phyloP scores from a whole-genome alignment of 2,888 invertebrate genomes.

The Patella depressa region DNA sequence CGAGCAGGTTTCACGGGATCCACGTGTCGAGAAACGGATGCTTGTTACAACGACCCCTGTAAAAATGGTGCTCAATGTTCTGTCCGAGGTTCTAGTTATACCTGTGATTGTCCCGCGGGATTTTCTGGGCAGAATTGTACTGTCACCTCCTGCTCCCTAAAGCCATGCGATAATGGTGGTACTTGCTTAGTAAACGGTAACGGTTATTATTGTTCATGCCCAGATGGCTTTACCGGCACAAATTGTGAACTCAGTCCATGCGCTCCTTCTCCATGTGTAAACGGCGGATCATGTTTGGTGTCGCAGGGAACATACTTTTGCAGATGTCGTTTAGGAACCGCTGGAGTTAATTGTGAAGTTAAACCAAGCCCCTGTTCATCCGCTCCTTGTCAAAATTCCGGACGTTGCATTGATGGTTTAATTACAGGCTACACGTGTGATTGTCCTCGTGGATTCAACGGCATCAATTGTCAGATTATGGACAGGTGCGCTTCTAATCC shows the following conservation, averaged over 20 bases:
- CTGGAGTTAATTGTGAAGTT: conserved; percentile 19
- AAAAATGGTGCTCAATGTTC: neutral
- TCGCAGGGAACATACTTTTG: conserved; percentile 12
- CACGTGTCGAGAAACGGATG: neutral
- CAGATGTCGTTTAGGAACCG: conserved; percentile 9
- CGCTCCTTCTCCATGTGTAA: conserved; percentile 13
- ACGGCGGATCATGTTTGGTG: conserved; percentile 19
- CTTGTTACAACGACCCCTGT: neutral
- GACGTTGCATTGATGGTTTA: neutral
- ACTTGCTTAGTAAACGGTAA: neutral
- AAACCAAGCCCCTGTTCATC: neutral
- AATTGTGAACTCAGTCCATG: conserved; percentile 21
- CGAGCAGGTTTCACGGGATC: neutral
- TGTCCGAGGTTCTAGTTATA: neutral
- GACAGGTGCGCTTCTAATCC: conserved; percentile 19
- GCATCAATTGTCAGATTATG: conserved; percentile 17
- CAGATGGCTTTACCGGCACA: conserved; percentile 19
- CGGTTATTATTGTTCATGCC: conserved; percentile 16
- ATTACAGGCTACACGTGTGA: conserved; percentile 12
- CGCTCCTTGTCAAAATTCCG: neutral
- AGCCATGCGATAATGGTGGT: neutral
- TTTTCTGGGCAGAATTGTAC: conserved; percentile 21
- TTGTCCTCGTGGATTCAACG: conserved; percentile 19
- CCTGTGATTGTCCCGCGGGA: conserved; percentile 15
- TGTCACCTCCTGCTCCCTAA: neutral